Conservation (phyloP, 2,113 vertebrate genomes). For the Cyprinodon tularosa region DNA sequence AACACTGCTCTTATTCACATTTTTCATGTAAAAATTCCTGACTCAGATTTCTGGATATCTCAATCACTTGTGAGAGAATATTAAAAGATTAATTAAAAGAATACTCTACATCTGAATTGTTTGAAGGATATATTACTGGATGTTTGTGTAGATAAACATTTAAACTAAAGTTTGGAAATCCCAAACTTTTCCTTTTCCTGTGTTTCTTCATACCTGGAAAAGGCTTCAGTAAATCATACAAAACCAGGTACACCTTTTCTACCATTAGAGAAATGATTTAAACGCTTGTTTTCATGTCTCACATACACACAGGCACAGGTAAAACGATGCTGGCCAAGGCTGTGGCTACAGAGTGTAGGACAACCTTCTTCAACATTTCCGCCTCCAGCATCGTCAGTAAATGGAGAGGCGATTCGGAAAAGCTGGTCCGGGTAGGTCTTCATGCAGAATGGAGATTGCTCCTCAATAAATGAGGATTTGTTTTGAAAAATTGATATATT, state of each 20-base stretch:
- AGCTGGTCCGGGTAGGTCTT: constrained; percentile 89
- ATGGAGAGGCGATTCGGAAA: constrained; percentile 98
- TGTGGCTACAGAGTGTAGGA: constrained; percentile 94
- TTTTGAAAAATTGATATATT: neutral
- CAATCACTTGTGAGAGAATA: neutral
- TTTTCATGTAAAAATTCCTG: neutral
- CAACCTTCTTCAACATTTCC: constrained; percentile 98
- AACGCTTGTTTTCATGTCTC: neutral
- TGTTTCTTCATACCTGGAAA: neutral
- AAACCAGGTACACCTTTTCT: neutral
- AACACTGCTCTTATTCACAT: constrained; percentile 7
- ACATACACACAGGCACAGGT: constrained; percentile 84
- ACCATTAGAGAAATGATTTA: neutral
- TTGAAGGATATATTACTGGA: neutral
- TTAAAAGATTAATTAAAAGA: neutral
- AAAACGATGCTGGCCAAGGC: constrained; percentile 97
- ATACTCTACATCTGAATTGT: too few relatives aligned
- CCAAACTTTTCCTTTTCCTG: neutral
- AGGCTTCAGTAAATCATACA: neutral
- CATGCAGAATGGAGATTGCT: neutral
- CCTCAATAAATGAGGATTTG: neutral
- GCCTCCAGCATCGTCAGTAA: constrained; percentile 98
- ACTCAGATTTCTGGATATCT: neutral
- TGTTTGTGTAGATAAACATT: neutral
- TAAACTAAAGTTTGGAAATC: neutral